Evolutionary conservation across 2,797 vertebrate genomes (phyloP).

Genomic region (Pantherophis alleghaniensis): DNA sequence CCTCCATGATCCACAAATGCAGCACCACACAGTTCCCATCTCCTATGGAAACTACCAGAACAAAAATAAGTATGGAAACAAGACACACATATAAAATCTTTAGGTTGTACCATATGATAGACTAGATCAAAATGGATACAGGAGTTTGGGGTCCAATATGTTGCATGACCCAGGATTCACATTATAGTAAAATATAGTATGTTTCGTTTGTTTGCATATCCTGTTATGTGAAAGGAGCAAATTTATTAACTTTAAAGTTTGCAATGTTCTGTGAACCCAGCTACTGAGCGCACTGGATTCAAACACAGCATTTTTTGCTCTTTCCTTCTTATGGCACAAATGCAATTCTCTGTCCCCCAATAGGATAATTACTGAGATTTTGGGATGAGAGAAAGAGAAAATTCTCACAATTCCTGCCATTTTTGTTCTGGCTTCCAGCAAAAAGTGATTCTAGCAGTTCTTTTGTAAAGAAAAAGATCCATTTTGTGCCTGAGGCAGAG

Average conservation of each 20-base stretch:
- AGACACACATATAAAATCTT: not conserved
- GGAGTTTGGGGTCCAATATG: not conserved
- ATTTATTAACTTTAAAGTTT: not conserved
- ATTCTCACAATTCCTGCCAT: not conserved
- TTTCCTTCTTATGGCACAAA: not conserved
- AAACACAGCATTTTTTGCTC: not conserved
- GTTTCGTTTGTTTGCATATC: not conserved
- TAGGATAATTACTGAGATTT: not conserved
- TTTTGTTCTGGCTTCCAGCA: not conserved
- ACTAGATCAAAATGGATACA: not conserved
- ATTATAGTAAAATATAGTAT: not conserved
- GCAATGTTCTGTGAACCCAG: not conserved
- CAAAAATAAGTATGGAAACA: not conserved
- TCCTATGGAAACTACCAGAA: not conserved
- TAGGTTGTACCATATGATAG: not conserved
- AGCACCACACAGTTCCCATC: not conserved
- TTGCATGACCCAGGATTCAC: not conserved
- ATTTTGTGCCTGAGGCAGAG: not conserved
- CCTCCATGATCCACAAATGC: not conserved
- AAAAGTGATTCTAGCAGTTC: not conserved
- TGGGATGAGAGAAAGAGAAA: not conserved
- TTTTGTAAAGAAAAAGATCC: not conserved
- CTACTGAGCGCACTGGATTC: not conserved
- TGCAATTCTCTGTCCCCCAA: too few species aligned
- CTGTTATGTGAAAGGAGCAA: not conserved